Percentiles rank a stretch among this genome's conserved stretches.
These are phyloP conservation scores for Anoplius nigerrimus DNA, from an alignment of 2,888 invertebrate species.

Conservation along the genomic window DNA sequence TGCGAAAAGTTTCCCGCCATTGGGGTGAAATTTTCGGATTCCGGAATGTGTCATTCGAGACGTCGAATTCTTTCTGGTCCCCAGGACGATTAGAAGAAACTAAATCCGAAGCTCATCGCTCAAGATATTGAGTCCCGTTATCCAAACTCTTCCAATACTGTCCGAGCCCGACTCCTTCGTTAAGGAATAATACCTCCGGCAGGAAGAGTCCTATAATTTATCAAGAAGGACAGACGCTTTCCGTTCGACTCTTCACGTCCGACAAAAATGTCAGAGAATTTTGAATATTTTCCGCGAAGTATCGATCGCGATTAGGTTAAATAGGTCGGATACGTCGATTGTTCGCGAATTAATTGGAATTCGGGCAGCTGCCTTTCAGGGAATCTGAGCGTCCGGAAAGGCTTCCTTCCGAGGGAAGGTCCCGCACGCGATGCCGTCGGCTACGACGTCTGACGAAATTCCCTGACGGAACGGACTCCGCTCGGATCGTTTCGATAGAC, in stretches of 20 bases:
- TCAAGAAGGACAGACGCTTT: slow-evolving; percentile 9
- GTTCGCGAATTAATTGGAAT: background rate
- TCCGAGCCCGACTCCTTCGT: slow-evolving; percentile 36
- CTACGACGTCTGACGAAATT: slow-evolving; percentile 8
- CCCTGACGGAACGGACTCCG: slow-evolving; percentile 4
- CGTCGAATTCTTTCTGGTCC: slow-evolving; percentile 5
- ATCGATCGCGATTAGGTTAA: background rate
- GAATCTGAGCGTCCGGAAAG: background rate
- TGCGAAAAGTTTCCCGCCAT: no score
- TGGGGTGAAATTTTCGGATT: slow-evolving; percentile 18
- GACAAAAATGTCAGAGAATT: no score
- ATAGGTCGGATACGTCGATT: background rate
- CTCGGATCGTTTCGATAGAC: background rate
- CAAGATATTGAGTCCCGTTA: slow-evolving; percentile 49
- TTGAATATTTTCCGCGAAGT: no score
- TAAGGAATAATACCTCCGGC: slow-evolving; percentile 33
- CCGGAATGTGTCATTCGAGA: slow-evolving; percentile 16
- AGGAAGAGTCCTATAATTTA: slow-evolving; percentile 35
- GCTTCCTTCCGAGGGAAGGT: slow-evolving; percentile 1
- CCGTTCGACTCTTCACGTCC: no score
- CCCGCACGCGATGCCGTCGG: background rate
- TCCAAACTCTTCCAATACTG: slow-evolving; percentile 45
- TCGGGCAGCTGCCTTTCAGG: background rate
- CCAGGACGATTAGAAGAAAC: slow-evolving; percentile 33
- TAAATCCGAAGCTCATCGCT: slow-evolving; percentile 46